phyloP scores from a whole-genome alignment of 1,140 invertebrate genomes.

The Callitettix versicolor region DNA sequence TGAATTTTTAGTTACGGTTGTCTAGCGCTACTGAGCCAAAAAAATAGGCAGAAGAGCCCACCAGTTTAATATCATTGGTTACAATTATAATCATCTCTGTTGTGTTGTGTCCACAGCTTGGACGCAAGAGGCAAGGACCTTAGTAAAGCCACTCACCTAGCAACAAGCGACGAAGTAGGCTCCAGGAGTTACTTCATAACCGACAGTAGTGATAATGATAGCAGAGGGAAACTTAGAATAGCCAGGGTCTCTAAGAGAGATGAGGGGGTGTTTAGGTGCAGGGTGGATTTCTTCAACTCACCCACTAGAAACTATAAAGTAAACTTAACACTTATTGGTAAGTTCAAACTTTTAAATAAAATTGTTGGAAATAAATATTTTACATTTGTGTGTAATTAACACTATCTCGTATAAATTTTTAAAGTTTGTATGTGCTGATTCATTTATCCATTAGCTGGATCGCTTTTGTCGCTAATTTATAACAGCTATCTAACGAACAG shows the following conservation, averaged over 20 bases:
- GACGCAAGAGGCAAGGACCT: slow-evolving; percentile 60
- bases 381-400: not conserved
- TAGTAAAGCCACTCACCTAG: slow-evolving; percentile 52
- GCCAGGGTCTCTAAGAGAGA: slow-evolving; percentile 41
- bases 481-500: too few relatives aligned
- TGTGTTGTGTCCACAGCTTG: slow-evolving; percentile 49
- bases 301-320: slow-evolving; percentile 74
- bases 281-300: slow-evolving; percentile 75
- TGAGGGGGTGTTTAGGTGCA: slow-evolving; percentile 68
- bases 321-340: slow-evolving; percentile 77
- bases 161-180: slow-evolving; percentile 62
- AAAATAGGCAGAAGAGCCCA: too few relatives aligned
- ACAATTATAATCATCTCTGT: too few relatives aligned
- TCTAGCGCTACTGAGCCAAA: too few relatives aligned
- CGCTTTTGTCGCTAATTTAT: too few relatives aligned
- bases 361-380: not conserved
- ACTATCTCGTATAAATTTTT: too few relatives aligned
- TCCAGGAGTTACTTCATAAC: slow-evolving; percentile 62
- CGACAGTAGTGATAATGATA: slow-evolving; percentile 48
- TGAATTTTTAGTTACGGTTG: too few relatives aligned
- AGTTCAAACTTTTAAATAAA: too few relatives aligned
- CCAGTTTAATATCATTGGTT: too few relatives aligned
- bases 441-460: not conserved
- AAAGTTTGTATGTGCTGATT: not conserved
- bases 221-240: slow-evolving; percentile 31